Evolutionary conservation across 2,113 vertebrate genomes (phyloP).

Genomic region (Epinephelus moara): DNA sequence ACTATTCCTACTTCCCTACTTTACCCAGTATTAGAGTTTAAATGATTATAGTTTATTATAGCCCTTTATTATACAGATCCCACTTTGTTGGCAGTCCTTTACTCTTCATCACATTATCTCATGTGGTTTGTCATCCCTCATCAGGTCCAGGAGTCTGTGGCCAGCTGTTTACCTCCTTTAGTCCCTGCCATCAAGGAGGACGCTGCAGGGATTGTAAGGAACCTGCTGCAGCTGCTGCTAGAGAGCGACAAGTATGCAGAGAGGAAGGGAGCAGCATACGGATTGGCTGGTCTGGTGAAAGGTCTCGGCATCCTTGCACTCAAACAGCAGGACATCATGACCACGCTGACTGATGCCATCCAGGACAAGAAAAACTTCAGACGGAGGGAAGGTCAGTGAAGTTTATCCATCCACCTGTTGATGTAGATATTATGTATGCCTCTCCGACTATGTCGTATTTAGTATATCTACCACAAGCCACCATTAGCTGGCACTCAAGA

Average conservation of each 20-base stretch:
- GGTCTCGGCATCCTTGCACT: constrained; percentile 97
- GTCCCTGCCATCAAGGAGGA: constrained; percentile 98
- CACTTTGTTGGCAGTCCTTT: not conserved
- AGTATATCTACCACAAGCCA: not conserved
- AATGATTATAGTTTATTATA: not conserved
- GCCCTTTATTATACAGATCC: not conserved
- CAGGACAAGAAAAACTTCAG: constrained; percentile 99
- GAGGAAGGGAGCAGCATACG: constrained; percentile 95
- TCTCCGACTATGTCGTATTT: not conserved
- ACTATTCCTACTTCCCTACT: not conserved
- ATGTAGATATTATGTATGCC: not conserved
- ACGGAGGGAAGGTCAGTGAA: constrained; percentile 90
- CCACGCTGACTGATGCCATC: constrained; percentile 94
- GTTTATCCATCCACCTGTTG: not conserved
- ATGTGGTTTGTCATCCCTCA: not conserved
- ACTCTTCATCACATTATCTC: not conserved
- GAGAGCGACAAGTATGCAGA: constrained; percentile 98
- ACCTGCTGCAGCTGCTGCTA: constrained; percentile 94
- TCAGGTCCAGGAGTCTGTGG: constrained; percentile 98
- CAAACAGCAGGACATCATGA: constrained; percentile 99
- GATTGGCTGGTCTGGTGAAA: constrained; percentile 96
- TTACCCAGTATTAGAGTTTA: not conserved
- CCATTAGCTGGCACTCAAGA: not conserved
- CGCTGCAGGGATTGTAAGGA: constrained; percentile 94
- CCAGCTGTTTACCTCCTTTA: constrained; percentile 94